Evolutionary conservation across 2,113 vertebrate genomes (phyloP), one percentile per base, ranked within the genome.

Genomic region (Mirounga angustirostris): DNA sequence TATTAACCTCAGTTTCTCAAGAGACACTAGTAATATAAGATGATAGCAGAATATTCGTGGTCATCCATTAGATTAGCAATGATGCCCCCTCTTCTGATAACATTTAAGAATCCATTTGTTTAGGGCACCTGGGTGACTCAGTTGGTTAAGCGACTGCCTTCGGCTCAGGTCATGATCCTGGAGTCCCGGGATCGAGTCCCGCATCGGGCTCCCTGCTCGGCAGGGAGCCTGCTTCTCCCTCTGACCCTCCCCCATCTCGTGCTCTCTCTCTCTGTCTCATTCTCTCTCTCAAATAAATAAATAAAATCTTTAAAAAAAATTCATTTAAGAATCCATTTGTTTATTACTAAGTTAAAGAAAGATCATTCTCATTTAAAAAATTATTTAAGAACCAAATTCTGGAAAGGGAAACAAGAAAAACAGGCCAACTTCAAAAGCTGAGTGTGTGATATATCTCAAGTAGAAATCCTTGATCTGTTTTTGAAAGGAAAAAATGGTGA

Each of bases 381-480:
- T 36, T 22, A 74, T 89, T 97, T 28, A 95, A 94, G 69, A 88
- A 90, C 10, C 65, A 94, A 94, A 97, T 89, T 85, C 78, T 91
- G 81, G 15, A 78, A 92, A 97, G 78, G 33, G 94, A 95, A 92
- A 93, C 43, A 84, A 80, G 79, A 74, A 91, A 90, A 96, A 89
- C 58, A 96, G 54, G 85, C 69, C 94, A 97, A 40, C 67, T 97
- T 98, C 93, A 94, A 98, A 97, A 98, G 81, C 84, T 28, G 59
- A 96, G 74, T 78, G 71, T 81, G 52, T 94, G 87, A 16, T n/a
- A 43, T 79, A 88, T 79, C 63, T 95, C 71, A 91, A 97, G 59
- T 56, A 83, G 71, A 95, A 97, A 91, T 94, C 43, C 85, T 97
- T 97, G 59, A 97, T 98, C 94, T 97, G 65, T 50, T 97, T 97